Base-by-base conservation (phyloP, 2,113 vertebrate species). In the Riparia riparia region DNA sequence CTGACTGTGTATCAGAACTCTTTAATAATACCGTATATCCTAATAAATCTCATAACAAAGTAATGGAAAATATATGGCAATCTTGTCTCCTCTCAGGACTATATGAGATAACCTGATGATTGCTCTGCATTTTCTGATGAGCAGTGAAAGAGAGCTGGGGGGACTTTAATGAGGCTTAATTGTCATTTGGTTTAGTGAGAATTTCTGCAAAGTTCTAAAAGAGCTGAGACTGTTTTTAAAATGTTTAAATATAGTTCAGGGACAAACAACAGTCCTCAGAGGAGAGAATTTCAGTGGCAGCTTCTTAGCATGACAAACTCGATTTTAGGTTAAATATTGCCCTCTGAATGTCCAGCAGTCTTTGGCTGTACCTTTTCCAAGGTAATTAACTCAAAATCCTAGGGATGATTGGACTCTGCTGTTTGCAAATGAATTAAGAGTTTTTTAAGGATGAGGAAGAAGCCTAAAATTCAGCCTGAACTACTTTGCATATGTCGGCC, bases 41-140 rank as follows among this genome's bases (percentile, higher is more conserved):
- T 73, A 34, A 49, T 53, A 85, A 47, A 73, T 53, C 29, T 65
- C 24, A 16, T 26, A 41, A 61, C 71, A 47, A 74, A 74, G 53
- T 82, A 1, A 31, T 51, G 44, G 17, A 49, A 69, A 63, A 77
- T 34, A 37, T 28, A 32, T 69, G 28, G 25, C 21, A 66, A 7
- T 50, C 57, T 78, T 61, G 47, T 69, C 22, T 77, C 85, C 31
- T 85, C 32, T 57, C 26, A 42, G 24, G 68, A 34, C 25, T 16
- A 0, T 7, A 3, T 78, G 57, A 74, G 64, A 56, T 1, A 3
- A 72, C 26, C 31, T 73, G 39, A 8, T 0, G 3, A 49, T n/a
- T 14, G 21, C n/a, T 34, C 2, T 39, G 39, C n/a, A 15, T 86
- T 63, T 92, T 51, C 47, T 6, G 16, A 41, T 61, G 8, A 61